These are phyloP conservation scores for Pangasianodon hypophthalmus DNA, from an alignment of 2,113 vertebrate species.

Conservation along the genomic window DNA sequence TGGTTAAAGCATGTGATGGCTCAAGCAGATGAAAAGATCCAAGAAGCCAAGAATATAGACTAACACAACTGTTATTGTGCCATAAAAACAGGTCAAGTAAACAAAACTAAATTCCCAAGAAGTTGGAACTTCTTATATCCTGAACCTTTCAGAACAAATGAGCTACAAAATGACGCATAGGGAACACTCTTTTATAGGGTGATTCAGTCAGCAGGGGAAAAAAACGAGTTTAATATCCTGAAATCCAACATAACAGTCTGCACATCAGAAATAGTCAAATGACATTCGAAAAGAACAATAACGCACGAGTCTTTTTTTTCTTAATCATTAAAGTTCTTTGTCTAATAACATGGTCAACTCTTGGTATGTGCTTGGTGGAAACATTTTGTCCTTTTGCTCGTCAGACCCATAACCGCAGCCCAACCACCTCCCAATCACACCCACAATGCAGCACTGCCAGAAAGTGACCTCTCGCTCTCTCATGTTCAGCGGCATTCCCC, in stretches of 20 bases:
- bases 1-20: neutral
- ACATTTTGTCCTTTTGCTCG: neutral
- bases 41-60: neutral
- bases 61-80: neutral
- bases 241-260: neutral
- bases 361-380: neutral
- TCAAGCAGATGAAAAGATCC: neutral
- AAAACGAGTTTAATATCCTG: neutral
- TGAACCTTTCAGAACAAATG: neutral
- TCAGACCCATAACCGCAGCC: neutral
- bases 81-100: neutral
- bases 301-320: neutral
- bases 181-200: neutral
- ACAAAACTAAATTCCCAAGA: neutral
- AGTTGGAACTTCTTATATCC: too few relatives aligned
- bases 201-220: neutral
- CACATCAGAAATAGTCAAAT: neutral
- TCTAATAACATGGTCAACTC: neutral
- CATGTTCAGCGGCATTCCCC: neutral
- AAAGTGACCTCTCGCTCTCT: neutral
- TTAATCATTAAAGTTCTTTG: neutral
- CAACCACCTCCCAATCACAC: neutral
- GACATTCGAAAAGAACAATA: neutral
- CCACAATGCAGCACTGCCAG: neutral
- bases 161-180: neutral